phyloP scores from a whole-genome alignment of 1,140 invertebrate genomes.

The Streblospio benedicti region DNA sequence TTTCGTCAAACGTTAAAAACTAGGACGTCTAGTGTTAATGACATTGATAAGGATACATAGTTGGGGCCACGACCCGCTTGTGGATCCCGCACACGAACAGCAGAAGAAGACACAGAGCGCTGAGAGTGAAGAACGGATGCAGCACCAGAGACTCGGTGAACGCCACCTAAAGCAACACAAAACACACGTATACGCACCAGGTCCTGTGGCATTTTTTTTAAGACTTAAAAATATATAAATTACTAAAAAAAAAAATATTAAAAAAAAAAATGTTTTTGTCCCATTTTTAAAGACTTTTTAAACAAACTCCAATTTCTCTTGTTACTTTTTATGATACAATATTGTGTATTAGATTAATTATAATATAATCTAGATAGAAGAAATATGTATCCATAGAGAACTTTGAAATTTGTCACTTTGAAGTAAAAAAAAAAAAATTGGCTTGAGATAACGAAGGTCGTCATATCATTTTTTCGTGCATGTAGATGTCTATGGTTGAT shows the following conservation, averaged over 20 bases:
- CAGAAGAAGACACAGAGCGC: conserved; percentile 74
- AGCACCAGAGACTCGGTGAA: conserved; percentile 84
- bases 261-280: neutral
- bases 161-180: conserved; percentile 53
- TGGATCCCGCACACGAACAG: conserved; percentile 87
- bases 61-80: conserved; percentile 87
- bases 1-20: neutral
- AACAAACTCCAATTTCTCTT: neutral
- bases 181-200: neutral
- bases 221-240: neutral
- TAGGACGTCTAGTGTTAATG: neutral
- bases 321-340: neutral
- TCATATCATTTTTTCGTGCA: no score
- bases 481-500: no score
- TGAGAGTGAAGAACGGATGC: conserved; percentile 92
- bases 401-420: no score
- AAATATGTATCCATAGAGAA: no score
- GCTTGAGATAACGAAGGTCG: no score
- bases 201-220: neutral
- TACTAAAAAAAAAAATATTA: neutral
- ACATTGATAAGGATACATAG: conserved; percentile 59
- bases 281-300: neutral
- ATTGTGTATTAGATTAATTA: neutral
- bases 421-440: no score
- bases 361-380: no score